Percentiles rank a stretch among this genome's conserved stretches.
phyloP scores from a whole-genome alignment of 2,113 vertebrate species.

The Ploceus nigricollis region DNA sequence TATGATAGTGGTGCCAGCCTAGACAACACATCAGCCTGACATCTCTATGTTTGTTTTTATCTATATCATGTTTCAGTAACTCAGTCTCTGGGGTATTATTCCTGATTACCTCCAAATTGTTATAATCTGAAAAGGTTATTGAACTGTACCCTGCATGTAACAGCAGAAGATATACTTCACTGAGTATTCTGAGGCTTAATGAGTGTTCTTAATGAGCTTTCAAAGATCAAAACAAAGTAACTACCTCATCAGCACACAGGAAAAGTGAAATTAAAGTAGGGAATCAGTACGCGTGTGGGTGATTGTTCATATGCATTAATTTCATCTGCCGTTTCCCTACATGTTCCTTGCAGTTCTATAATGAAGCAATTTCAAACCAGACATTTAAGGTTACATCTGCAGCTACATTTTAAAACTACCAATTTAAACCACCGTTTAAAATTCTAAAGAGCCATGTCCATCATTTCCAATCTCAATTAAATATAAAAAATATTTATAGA shows the following conservation, averaged over 20 bases:
- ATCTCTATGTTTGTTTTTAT: conserved; percentile 17
- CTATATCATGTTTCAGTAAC: neutral
- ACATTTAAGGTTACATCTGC: conserved; percentile 1
- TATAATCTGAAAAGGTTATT: conserved; percentile 42
- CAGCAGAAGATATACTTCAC: conserved; percentile 29
- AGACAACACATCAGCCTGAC: neutral
- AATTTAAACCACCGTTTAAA: neutral
- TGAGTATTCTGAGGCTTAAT: conserved; percentile 25
- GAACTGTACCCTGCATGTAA: conserved; percentile 11
- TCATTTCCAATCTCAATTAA: conserved; percentile 12
- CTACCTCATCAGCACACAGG: conserved; percentile 2
- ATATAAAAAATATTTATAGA: conserved; percentile 31
- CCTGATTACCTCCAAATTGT: conserved; percentile 16
- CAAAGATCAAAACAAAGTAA: conserved; percentile 54
- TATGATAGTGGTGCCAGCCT: neutral
- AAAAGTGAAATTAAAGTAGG: conserved; percentile 38
- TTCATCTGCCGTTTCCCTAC: neutral
- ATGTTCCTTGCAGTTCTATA: neutral
- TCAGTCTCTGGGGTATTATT: neutral
- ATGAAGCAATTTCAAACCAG: conserved; percentile 19
- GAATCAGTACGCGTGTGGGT: neutral
- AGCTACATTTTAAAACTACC: neutral
- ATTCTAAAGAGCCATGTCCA: neutral
- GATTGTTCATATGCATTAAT: conserved; percentile 18
- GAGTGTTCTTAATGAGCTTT: conserved; percentile 51